phyloP scores from a whole-genome alignment of 2,888 invertebrate genomes.

The Drosophila hawaiiensis region DNA sequence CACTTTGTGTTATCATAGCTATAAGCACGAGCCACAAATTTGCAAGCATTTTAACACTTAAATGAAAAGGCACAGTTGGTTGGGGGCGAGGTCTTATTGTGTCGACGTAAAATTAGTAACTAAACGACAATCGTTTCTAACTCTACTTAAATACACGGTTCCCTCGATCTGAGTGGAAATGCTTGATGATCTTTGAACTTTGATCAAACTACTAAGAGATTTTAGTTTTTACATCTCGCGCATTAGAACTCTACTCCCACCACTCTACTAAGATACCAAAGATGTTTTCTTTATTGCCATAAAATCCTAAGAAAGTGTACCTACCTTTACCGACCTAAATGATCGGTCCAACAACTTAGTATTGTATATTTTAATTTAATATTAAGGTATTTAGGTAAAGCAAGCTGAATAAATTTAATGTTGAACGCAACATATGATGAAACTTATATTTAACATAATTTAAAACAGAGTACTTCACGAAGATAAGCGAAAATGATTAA shows the following conservation, averaged over 20 bases:
- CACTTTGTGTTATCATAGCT: background rate
- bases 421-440: background rate
- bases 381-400: background rate
- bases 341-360: too few relatives aligned
- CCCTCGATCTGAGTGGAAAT: background rate
- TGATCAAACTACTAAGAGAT: background rate
- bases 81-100: background rate
- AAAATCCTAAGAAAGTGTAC: background rate
- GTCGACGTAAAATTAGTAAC: background rate
- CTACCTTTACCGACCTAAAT: too few relatives aligned
- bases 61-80: background rate
- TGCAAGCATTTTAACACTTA: background rate
- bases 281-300: constrained; percentile 7
- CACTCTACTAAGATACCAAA: too few relatives aligned
- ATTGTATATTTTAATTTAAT: too few relatives aligned
- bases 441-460: background rate
- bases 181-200: constrained; percentile 4
- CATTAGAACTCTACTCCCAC: background rate
- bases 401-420: background rate
- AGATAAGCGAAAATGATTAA: background rate
- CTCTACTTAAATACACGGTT: background rate
- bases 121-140: background rate
- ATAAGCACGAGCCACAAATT: background rate
- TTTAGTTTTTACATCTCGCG: background rate
- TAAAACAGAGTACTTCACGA: background rate